Evolutionary conservation across 1,140 invertebrate species (phyloP).

Genomic region (Bursaphelenchus mucronatus): DNA sequence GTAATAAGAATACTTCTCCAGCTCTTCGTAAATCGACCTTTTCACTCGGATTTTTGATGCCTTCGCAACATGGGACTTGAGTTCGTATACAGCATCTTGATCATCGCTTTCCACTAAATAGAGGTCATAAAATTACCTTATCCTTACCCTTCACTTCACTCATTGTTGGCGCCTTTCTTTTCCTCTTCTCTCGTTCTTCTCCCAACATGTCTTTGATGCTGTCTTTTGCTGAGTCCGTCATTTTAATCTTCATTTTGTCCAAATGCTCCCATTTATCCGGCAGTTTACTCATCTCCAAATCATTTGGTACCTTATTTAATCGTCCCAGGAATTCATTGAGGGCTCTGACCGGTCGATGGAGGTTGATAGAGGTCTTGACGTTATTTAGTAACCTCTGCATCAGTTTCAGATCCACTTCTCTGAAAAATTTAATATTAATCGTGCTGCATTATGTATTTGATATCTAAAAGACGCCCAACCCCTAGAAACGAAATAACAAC

Average conservation of each 20-base stretch:
- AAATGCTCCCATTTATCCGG: conserved; percentile 17
- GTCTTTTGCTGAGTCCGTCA: too few species aligned
- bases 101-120: too few species aligned
- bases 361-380: conserved; percentile 12
- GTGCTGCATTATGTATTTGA: too few species aligned
- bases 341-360: not conserved
- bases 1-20: not conserved
- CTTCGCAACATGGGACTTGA: too few species aligned
- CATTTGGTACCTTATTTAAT: conserved; percentile 7
- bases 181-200: conserved; percentile 1
- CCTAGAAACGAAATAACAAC: not conserved
- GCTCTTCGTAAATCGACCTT: conserved; percentile 7
- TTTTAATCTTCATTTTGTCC: conserved; percentile 8
- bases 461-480: too few species aligned
- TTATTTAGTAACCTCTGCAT: conserved; percentile 6
- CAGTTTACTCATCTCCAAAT: not conserved
- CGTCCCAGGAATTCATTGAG: conserved; percentile 4
- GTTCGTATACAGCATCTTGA: too few species aligned
- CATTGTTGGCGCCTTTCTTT: conserved; percentile 3
- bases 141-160: not conserved
- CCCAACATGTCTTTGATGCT: not conserved
- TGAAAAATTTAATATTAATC: not conserved
- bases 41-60: conserved; percentile 2
- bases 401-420: conserved; percentile 14
- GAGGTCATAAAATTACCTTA: too few species aligned